Evolutionary conservation across 2,888 invertebrate genomes (phyloP), one percentile per base, ranked within the genome.

Genomic region (Andrena fulva): DNA sequence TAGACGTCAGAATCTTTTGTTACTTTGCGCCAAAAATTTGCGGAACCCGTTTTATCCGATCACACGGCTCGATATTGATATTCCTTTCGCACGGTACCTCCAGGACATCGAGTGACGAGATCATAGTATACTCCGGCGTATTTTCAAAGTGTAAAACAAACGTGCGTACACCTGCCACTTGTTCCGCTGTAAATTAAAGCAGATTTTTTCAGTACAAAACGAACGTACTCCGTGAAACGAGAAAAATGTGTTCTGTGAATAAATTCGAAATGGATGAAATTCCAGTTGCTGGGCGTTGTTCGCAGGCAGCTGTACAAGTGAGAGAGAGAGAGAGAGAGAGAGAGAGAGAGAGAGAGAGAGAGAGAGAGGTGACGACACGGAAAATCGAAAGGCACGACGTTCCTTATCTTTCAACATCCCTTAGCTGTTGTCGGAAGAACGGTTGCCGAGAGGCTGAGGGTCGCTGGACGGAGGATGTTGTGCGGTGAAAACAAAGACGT

Each of bases 401-500:
- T 87, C 80, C 85, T 90, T 91, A 90, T 90, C 90, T 88, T 27
- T 20, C 31, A 52, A 70, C 33, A 33, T 54, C 69, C 75, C 78
- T 68, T 16, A 42, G 60, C 63, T 59, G 20, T 64, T 77, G 72
- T 73, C 20, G 66, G 77, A 63, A 54, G 71, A 68, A 69, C 64
- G 72, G 66, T 74, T 62, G 35, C 54, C 27, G 66, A 78, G 68
- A 64, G 84, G 59, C 12, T 27, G 60, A 70, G 85, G 83, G 73
- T 87, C 78, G 85, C 42, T 74, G 80, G 60, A 64, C 74, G 77
- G 75, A 80, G 87, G 89, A 89, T 87, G 90, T 87, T 89, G 91
- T 91, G 92, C 91, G 92, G 91, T 91, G 93, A 93, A 93, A 94
- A 93, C 93, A 94, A 93, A 93, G 93, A 94, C 92, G 91, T 93